Conservation (phyloP, 2,888 invertebrate genomes). For the Pseudoips prasinana region DNA sequence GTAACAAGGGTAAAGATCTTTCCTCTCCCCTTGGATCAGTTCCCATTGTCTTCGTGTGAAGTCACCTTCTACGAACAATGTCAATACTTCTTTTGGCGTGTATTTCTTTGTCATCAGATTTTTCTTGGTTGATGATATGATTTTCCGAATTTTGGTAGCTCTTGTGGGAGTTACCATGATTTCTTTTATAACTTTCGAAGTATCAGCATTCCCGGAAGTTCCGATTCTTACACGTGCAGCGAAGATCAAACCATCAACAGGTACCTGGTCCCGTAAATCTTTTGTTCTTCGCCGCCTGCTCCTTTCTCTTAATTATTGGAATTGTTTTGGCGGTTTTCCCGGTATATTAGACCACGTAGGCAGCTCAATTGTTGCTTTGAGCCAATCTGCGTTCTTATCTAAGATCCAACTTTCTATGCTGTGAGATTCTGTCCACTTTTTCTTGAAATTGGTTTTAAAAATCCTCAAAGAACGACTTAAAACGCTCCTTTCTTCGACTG, state of each 20-base stretch:
- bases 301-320: not conserved
- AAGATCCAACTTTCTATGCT: not conserved
- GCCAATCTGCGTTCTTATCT: not conserved
- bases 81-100: not conserved
- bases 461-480: not conserved
- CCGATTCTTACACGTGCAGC: not conserved
- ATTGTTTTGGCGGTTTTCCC: not conserved
- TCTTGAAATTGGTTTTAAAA: not conserved
- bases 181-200: not conserved
- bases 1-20: not conserved
- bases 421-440: not conserved
- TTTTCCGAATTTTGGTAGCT: not conserved
- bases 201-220: too few species aligned
- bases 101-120: not conserved
- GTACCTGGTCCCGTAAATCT: conserved; percentile 1
- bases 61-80: not conserved
- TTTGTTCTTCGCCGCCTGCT: conserved; percentile 1
- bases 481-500: not conserved
- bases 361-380: not conserved
- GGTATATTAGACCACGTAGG: not conserved
- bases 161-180: not conserved
- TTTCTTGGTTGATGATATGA: not conserved
- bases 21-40: not conserved
- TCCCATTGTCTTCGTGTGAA: not conserved
- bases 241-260: not conserved